Conservation (phyloP, 2,113 vertebrate species). For the Myanophis thanlyinensis region DNA sequence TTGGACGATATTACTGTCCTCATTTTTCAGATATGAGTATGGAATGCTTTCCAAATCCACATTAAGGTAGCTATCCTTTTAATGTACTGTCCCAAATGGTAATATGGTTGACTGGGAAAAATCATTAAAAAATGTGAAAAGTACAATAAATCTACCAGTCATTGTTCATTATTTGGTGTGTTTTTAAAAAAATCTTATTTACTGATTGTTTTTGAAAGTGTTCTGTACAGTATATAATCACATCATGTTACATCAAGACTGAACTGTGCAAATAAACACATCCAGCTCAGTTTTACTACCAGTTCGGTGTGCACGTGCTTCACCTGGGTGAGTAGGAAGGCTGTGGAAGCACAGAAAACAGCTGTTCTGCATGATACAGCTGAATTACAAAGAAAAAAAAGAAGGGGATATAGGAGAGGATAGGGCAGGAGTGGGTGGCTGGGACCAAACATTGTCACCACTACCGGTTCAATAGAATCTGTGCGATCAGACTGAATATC, state of each 20-base stretch:
- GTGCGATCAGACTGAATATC: too few species aligned
- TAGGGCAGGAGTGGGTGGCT: too few species aligned
- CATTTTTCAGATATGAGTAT: slow-evolving; percentile 19
- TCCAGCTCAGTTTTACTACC: too few species aligned
- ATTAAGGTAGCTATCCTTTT: slow-evolving; percentile 20
- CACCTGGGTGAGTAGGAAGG: too few species aligned
- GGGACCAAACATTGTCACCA: too few species aligned
- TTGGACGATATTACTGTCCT: slow-evolving; percentile 19
- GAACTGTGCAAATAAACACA: too few species aligned
- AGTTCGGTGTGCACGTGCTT: too few species aligned
- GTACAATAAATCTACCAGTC: background rate
- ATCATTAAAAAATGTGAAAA: slow-evolving; percentile 30
- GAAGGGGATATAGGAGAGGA: too few species aligned
- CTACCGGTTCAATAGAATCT: too few species aligned
- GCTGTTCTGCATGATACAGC: too few species aligned
- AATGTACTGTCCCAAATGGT: slow-evolving; percentile 10
- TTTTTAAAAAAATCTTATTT: background rate
- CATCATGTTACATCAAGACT: background rate
- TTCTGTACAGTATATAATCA: background rate
- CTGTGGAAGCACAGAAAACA: too few species aligned
- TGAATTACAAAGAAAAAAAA: too few species aligned
- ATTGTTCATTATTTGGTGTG: background rate
- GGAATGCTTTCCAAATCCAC: slow-evolving; percentile 38
- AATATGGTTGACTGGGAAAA: background rate
- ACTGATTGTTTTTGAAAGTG: slow-evolving; percentile 6